phyloP scores from a whole-genome alignment of 2,888 invertebrate species.

The Pseudococcus jackbeardsleyi region DNA sequence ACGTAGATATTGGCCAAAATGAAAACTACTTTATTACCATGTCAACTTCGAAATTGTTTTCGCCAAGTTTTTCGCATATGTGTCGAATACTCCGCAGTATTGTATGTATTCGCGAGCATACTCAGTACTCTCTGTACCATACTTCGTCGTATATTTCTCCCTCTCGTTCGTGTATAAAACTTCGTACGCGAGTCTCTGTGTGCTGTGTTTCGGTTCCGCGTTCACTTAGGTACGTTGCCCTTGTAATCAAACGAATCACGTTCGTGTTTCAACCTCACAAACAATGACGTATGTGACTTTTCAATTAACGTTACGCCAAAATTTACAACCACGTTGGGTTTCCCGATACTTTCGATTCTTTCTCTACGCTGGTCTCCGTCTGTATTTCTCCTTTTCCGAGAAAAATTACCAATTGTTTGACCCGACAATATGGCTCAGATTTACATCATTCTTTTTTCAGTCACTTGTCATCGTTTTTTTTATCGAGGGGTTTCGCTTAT shows the following conservation, averaged over 20 bases:
- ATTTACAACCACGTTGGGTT: neutral
- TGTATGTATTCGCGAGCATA: neutral
- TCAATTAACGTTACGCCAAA: slow-evolving; percentile 33
- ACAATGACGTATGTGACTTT: slow-evolving; percentile 19
- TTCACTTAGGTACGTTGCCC: slow-evolving; percentile 37
- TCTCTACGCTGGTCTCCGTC: neutral
- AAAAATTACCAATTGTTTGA: neutral
- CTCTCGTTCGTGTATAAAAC: neutral
- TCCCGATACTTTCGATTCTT: neutral
- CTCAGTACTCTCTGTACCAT: neutral
- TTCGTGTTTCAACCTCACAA: neutral
- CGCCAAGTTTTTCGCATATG: slow-evolving; percentile 41
- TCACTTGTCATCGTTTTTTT: too few species aligned
- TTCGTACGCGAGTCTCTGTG: neutral
- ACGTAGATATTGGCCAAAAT: slow-evolving; percentile 45
- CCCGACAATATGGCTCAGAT: neutral
- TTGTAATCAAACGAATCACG: slow-evolving; percentile 38
- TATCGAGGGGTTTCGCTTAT: too few species aligned
- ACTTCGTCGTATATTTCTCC: neutral
- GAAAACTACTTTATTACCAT: slow-evolving; percentile 44
- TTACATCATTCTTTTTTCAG: too few species aligned
- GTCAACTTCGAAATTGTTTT: slow-evolving; percentile 37
- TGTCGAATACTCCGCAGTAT: neutral
- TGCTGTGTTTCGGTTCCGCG: neutral
- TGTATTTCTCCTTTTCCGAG: too few species aligned